phyloP scores from a whole-genome alignment of 2,113 vertebrate species.

The Pycnonotus jocosus region DNA sequence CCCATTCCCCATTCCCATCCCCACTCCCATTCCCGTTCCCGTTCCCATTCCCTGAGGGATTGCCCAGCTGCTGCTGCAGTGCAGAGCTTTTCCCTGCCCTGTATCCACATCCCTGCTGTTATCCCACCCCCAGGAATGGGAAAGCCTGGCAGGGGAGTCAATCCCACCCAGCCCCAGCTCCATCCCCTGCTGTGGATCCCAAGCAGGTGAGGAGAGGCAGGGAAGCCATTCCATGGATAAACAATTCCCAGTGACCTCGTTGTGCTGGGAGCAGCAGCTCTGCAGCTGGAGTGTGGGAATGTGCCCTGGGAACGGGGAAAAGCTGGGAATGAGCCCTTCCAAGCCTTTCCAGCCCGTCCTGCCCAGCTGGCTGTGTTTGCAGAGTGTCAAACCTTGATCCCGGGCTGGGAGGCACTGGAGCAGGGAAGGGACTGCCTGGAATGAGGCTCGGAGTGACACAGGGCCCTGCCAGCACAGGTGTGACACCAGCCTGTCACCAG shows the following conservation, averaged over 20 bases:
- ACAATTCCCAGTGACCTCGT: background rate
- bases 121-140: background rate
- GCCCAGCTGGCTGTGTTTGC: background rate
- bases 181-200: background rate
- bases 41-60: accelerated
- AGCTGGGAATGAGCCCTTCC: background rate
- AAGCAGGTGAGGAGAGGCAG: background rate
- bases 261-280: background rate
- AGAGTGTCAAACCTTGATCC: background rate
- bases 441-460: background rate
- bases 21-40: accelerated
- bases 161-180: background rate
- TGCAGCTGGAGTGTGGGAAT: background rate
- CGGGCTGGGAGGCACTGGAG: background rate
- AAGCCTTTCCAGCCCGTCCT: background rate
- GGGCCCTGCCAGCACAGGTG: background rate
- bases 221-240: accelerated
- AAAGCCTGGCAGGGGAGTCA: background rate
- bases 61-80: background rate
- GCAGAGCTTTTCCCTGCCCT: background rate
- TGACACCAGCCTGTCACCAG: background rate
- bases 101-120: background rate
- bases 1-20: background rate
- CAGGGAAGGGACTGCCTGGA: background rate
- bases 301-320: accelerated